Base-by-base conservation (phyloP, 2,113 vertebrate genomes). In the Callaeas wilsoni region DNA sequence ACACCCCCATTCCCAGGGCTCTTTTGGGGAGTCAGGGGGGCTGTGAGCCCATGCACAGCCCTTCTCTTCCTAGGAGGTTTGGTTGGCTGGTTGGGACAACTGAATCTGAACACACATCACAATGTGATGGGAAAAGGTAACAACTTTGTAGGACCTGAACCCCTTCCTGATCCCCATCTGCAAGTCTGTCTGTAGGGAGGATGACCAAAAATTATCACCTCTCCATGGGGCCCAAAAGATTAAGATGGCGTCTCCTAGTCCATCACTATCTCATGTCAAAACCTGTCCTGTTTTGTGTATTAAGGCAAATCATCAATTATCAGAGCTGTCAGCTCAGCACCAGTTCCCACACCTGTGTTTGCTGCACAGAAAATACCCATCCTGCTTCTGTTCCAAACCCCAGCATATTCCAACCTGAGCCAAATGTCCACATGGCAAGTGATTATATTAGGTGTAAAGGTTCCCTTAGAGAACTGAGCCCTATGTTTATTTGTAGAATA, bases 401-500 rank as follows among this genome's bases (percentile, higher is more conserved):
- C 39, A 74, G 27, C 3, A 4, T 23, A 56, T 47, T 90, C 70
- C 59, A 74, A 44, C n/a, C 5, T 4, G 32, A 60, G 18, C 27
- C 41, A 81, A 64, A 87, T n/a, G 16, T 44, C 60, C 60, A 68
- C 60, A 26, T n/a, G 56, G 65, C 42, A 81, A 81, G 84, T 50
- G 16, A 69, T n/a, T 76, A 29, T 65, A 75, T 46, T 57, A 78
- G 19, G 69, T 96, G 64, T 63, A 78, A 94, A 86, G 44, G 62
- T 79, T 96, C 41, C 82, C 78, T 67, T 35, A 47, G 71, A 94
- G 83, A 84, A 32, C 57, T 9, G 62, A 87, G 62, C 57, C 29
- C 56, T 33, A 44, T 71, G 86, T 86, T 89, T 87, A 87, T 93
- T 92, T 86, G 60, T 69, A 84, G 60, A 87, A 75, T 60, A 94